Percentiles rank a stretch among this genome's conserved stretches.
These are phyloP conservation scores for Drosophila birchii DNA, from an alignment of 2,888 invertebrate genomes.

Conservation along the genomic window DNA sequence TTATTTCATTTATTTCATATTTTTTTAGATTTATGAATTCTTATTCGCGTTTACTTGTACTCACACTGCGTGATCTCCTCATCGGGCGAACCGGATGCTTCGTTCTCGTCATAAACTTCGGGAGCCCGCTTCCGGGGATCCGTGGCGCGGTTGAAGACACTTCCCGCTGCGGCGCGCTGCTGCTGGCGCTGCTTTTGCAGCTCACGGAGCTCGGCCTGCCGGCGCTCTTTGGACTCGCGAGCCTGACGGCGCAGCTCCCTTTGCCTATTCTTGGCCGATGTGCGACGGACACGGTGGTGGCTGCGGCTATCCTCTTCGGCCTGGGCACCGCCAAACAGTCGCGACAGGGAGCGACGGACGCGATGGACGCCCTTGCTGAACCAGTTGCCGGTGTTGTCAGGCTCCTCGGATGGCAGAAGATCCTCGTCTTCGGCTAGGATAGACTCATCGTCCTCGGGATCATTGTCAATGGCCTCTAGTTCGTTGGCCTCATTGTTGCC, in stretches of 20 bases:
- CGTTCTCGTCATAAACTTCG: conserved; percentile 54
- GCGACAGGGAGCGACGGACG: conserved; percentile 80
- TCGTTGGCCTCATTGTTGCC: not conserved
- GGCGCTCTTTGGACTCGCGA: conserved; percentile 4
- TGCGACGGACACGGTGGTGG: conserved; percentile 16
- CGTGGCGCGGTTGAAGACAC: conserved; percentile 17
- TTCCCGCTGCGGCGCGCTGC: conserved; percentile 2
- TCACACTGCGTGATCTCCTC: conserved; percentile 62
- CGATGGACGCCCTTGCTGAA: conserved; percentile 75
- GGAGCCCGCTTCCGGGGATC: conserved; percentile 55
- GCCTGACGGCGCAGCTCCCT: conserved; percentile 11
- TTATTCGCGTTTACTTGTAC: conserved; percentile 9
- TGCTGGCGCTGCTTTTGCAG: conserved; percentile 28
- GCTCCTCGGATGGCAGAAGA: not conserved
- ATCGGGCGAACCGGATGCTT: conserved; percentile 68
- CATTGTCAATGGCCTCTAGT: not conserved
- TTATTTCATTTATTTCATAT: not conserved
- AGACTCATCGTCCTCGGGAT: not conserved
- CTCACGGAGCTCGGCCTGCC: conserved; percentile 18
- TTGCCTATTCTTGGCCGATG: conserved; percentile 15
- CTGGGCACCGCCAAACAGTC: conserved; percentile 71
- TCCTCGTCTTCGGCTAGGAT: conserved; percentile 43
- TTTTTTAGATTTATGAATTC: not conserved
- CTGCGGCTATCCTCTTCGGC: conserved; percentile 25
- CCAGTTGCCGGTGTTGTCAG: conserved; percentile 66